Percentiles rank a stretch among this genome's conserved stretches.
Evolutionary conservation across 2,888 invertebrate species (phyloP).

Genomic region (Sussaba pulchella): DNA sequence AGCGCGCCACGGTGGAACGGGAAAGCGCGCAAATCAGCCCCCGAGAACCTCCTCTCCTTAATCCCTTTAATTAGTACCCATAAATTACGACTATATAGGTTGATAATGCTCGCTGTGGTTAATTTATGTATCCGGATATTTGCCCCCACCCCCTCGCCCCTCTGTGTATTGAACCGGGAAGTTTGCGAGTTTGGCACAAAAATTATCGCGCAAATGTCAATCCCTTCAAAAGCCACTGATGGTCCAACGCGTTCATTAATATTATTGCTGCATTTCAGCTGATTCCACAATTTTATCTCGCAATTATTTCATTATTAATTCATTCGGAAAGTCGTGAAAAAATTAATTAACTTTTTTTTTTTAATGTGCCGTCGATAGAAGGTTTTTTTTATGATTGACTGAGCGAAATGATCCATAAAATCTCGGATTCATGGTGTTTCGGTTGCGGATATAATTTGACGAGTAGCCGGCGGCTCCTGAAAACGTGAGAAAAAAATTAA

Average conservation of each 20-base stretch:
- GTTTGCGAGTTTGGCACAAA: conserved; percentile 25
- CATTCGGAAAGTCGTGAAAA: neutral
- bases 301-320: too few species aligned
- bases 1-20: conserved; percentile 45
- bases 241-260: neutral
- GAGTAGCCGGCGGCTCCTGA: too few species aligned
- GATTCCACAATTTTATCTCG: neutral
- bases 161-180: conserved; percentile 58
- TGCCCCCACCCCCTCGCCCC: conserved; percentile 32
- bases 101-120: conserved; percentile 76
- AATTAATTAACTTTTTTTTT: too few species aligned
- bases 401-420: too few species aligned
- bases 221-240: neutral
- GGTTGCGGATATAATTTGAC: too few species aligned
- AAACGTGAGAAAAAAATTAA: too few species aligned
- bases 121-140: conserved; percentile 73
- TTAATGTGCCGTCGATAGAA: too few species aligned
- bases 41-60: conserved; percentile 77
- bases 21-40: conserved; percentile 76
- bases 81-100: conserved; percentile 79
- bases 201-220: conserved; percentile 15
- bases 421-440: too few species aligned
- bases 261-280: neutral
- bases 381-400: too few species aligned
- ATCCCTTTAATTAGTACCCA: conserved; percentile 80